phyloP scores from a whole-genome alignment of 2,888 invertebrate species.

The Monoplex corrugatus region DNA sequence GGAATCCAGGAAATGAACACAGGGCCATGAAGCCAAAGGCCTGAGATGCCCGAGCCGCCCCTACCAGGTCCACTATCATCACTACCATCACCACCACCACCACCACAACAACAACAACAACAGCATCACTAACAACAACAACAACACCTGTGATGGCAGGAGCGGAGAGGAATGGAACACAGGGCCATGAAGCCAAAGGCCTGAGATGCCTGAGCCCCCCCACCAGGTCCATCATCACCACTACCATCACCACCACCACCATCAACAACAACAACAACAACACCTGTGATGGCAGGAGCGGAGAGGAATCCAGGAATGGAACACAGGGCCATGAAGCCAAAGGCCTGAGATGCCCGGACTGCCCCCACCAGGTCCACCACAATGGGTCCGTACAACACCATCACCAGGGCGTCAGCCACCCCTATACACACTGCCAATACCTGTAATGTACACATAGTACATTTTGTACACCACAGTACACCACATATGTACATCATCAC shows the following conservation, averaged over 20 bases:
- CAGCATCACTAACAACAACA: too few species aligned
- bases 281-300: constrained; percentile 41
- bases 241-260: too few species aligned
- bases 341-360: constrained; percentile 28
- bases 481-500: too few species aligned
- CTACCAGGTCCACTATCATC: too few species aligned
- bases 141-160: constrained; percentile 45
- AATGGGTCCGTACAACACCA: constrained; percentile 43
- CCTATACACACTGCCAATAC: constrained; percentile 34
- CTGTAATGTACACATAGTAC: too few species aligned
- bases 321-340: constrained; percentile 36
- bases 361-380: constrained; percentile 39
- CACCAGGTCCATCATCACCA: constrained; percentile 33
- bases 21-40: constrained; percentile 41
- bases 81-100: too few species aligned
- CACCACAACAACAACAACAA: too few species aligned
- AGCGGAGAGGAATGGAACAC: constrained; percentile 36
- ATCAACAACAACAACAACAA: too few species aligned
- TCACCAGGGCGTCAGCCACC: constrained; percentile 36
- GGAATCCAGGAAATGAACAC: constrained; percentile 31
- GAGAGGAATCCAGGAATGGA: constrained; percentile 42
- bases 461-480: too few species aligned
- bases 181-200: constrained; percentile 41
- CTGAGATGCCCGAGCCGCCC: constrained; percentile 30
- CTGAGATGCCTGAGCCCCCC: constrained; percentile 29